Percentiles rank a stretch among this genome's conserved stretches.
These are phyloP conservation scores for Gopherus flavomarginatus DNA, from an alignment of 2,113 vertebrate species.

Conservation along the genomic window DNA sequence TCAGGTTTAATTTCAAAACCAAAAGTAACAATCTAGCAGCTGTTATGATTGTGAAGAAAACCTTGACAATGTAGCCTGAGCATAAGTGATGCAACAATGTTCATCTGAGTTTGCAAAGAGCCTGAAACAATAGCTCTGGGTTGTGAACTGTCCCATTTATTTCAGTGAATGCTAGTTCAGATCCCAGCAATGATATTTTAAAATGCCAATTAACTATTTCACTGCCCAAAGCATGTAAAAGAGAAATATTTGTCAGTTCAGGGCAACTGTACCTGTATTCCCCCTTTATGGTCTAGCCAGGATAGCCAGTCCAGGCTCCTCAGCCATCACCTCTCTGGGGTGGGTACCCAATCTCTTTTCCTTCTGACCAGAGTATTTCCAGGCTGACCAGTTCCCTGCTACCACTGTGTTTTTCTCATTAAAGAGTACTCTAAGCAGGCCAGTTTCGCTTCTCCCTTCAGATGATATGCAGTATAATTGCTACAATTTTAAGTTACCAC, in stretches of 20 bases:
- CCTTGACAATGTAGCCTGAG: neutral
- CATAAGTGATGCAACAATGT: fast-evolving
- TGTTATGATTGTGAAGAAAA: neutral
- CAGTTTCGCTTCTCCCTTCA: neutral
- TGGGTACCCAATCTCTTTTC: neutral
- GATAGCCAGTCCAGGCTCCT: neutral
- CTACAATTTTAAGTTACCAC: neutral
- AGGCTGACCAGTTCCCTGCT: neutral
- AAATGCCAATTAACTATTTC: neutral
- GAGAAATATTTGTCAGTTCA: neutral
- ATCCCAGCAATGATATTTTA: neutral
- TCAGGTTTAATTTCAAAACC: fast-evolving
- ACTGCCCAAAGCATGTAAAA: neutral
- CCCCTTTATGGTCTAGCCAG: neutral
- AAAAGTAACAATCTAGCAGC: neutral
- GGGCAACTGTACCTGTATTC: neutral
- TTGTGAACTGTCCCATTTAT: neutral
- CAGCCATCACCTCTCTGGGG: neutral
- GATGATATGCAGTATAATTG: neutral
- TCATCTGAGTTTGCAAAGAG: neutral
- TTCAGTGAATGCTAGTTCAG: neutral
- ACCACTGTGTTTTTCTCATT: neutral
- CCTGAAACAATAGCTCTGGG: fast-evolving
- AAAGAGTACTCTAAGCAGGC: neutral
- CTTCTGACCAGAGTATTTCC: neutral